Percentiles rank a stretch among this genome's conserved stretches.
phyloP scores from a whole-genome alignment of 2,797 vertebrate species.

The Tragopan temminckii region DNA sequence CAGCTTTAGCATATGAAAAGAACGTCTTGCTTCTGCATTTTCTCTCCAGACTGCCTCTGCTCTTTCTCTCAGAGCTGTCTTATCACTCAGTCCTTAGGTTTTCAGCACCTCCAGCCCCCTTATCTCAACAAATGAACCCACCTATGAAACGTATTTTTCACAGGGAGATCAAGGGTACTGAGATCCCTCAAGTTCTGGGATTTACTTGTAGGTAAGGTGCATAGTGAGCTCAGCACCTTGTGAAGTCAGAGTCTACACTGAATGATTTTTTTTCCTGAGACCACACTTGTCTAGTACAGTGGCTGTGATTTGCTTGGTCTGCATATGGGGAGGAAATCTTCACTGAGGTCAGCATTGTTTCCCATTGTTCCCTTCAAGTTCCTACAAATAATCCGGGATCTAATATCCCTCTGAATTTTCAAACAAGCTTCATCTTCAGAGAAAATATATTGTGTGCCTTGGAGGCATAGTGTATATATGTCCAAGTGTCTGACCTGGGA shows the following conservation, averaged over 20 bases:
- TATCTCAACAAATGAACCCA: neutral
- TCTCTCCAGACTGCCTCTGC: constrained; percentile 2
- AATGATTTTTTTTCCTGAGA: neutral
- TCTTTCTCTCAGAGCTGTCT: neutral
- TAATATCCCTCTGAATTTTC: neutral
- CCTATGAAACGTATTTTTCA: neutral
- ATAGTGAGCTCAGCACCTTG: neutral
- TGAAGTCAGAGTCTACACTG: neutral
- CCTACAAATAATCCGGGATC: neutral
- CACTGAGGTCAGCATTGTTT: fast-evolving
- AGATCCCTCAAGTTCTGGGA: neutral
- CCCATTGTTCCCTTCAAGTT: neutral
- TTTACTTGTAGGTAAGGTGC: neutral
- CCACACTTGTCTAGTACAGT: neutral
- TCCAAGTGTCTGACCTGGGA: neutral
- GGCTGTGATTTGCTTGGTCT: neutral
- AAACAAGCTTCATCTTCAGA: neutral
- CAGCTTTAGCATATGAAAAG: constrained; percentile 52
- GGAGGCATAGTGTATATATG: neutral
- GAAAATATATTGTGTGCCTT: neutral
- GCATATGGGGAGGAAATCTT: neutral
- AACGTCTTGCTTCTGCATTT: constrained; percentile 30
- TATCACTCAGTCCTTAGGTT: neutral
- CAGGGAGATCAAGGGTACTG: fast-evolving
- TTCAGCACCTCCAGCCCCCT: neutral